phyloP scores from a whole-genome alignment of 2,113 vertebrate species.

The Notiomystis cincta region DNA sequence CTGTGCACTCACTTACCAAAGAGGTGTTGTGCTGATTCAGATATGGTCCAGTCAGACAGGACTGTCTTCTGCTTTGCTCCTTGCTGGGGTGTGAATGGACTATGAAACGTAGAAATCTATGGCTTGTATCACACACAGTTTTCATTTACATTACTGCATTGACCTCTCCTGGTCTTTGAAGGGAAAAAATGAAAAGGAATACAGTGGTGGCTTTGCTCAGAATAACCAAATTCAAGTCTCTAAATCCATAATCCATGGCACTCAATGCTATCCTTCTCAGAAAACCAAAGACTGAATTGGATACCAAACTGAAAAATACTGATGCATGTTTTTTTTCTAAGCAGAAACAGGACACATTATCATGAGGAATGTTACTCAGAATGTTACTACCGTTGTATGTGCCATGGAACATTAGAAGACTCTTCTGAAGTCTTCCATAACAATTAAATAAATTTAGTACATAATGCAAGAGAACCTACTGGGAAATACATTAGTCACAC shows the following conservation, averaged over 20 bases:
- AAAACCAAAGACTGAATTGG: accelerated
- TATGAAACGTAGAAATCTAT: neutral
- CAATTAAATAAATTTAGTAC: neutral
- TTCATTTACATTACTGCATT: neutral
- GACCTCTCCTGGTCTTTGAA: neutral
- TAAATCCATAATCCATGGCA: neutral
- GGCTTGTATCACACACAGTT: neutral
- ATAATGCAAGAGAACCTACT: neutral
- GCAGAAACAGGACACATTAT: neutral
- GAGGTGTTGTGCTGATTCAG: accelerated
- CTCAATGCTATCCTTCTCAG: neutral
- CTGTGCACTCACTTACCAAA: neutral
- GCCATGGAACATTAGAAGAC: neutral
- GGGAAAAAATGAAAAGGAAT: neutral
- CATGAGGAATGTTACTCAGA: neutral
- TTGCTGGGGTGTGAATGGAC: neutral
- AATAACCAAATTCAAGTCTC: neutral
- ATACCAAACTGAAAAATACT: neutral
- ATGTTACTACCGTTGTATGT: neutral
- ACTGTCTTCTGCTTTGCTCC: neutral
- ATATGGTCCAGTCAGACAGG: accelerated
- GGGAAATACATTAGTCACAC: neutral
- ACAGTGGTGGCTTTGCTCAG: neutral
- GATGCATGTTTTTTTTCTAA: neutral
- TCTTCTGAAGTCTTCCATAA: neutral